phyloP scores from a whole-genome alignment of 2,797 vertebrate genomes.

The Avahi laniger region DNA sequence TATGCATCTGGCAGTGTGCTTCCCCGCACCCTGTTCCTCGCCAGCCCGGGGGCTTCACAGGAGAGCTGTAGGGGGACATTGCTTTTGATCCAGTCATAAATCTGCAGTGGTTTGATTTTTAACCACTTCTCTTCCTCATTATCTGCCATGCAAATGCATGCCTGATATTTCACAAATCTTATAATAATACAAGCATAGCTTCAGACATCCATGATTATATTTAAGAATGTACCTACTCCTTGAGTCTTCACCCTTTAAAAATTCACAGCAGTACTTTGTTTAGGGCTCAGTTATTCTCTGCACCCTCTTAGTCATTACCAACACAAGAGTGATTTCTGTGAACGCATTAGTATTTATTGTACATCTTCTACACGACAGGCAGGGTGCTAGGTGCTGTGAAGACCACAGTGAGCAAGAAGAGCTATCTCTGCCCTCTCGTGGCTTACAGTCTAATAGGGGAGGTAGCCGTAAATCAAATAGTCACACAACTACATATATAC shows the following conservation, averaged over 20 bases:
- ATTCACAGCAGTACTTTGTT: background rate
- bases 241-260: background rate
- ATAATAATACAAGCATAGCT: background rate
- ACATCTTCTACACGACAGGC: background rate
- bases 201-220: background rate
- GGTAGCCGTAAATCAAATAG: background rate
- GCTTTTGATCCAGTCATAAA: background rate
- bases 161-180: background rate
- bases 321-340: background rate
- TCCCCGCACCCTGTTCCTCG: background rate
- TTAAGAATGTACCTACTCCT: background rate
- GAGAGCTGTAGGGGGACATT: background rate
- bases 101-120: background rate
- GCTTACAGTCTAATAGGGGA: background rate
- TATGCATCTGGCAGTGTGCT: rapidly evolving
- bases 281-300: background rate
- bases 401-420: background rate
- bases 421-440: background rate
- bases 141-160: background rate
- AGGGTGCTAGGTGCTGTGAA: background rate
- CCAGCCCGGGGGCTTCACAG: rapidly evolving
- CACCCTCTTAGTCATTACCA: background rate
- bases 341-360: background rate
- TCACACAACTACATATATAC: background rate
- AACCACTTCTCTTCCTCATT: background rate